Evolutionary conservation across 2,113 vertebrate genomes (phyloP).

Genomic region (Nesogale talazaci): DNA sequence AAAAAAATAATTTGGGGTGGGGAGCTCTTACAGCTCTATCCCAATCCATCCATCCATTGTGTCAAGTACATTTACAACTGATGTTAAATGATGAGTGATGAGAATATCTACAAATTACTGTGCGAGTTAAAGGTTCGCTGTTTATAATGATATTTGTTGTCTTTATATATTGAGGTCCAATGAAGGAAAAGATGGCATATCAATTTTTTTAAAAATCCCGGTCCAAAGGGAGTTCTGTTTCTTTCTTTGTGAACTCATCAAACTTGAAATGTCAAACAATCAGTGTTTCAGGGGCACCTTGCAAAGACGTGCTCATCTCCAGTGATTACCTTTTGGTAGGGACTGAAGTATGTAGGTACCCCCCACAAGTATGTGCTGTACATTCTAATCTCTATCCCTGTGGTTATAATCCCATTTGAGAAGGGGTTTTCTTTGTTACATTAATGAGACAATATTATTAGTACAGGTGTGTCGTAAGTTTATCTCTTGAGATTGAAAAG

Average conservation of each 20-base stretch:
- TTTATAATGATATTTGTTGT: no score
- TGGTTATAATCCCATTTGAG: no score
- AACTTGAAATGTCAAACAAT: slow-evolving; percentile 28
- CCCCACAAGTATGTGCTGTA: background rate
- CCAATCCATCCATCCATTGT: no score
- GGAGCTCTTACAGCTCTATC: no score
- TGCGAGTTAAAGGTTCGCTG: background rate
- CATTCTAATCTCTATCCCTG: background rate
- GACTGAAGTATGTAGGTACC: background rate
- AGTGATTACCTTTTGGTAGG: background rate
- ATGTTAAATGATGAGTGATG: background rate
- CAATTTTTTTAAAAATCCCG: background rate
- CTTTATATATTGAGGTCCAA: no score
- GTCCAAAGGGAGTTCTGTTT: background rate
- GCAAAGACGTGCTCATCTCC: background rate
- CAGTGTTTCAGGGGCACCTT: background rate
- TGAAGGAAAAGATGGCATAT: no score
- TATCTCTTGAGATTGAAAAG: background rate
- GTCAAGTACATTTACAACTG: background rate
- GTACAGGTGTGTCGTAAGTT: background rate
- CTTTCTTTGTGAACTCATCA: background rate
- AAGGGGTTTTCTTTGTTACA: background rate
- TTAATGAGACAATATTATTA: background rate
- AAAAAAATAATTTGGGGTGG: no score
- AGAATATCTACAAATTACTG: background rate